phyloP scores from a whole-genome alignment of 2,888 invertebrate species.

The Caenorhabditis drosophilae region DNA sequence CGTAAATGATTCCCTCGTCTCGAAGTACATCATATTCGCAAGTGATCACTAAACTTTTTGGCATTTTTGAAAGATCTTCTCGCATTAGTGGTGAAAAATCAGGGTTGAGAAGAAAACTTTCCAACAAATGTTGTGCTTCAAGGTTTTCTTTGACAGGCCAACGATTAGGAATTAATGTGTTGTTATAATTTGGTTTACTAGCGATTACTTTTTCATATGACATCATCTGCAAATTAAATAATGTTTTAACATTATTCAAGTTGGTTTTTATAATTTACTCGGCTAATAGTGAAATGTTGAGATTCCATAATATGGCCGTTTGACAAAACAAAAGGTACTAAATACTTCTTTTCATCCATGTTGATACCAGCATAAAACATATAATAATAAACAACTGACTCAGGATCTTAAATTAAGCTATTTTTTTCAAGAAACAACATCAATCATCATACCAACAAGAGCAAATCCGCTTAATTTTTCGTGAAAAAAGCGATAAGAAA shows the following conservation, averaged over 20 bases:
- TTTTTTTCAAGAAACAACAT: neutral
- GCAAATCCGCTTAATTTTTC: conserved; percentile 47
- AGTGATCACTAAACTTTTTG: conserved; percentile 69
- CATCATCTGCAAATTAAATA: conserved; percentile 4
- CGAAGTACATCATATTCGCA: conserved; percentile 70
- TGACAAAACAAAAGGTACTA: conserved; percentile 33
- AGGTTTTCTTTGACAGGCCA: conserved; percentile 6
- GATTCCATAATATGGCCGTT: conserved; percentile 45
- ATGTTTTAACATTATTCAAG: neutral
- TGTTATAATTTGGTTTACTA: conserved; percentile 17
- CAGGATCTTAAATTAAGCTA: conserved; percentile 39
- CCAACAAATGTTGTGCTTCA: conserved; percentile 38
- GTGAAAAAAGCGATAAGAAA: conserved; percentile 58
- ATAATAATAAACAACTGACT: conserved; percentile 52
- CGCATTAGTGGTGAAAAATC: conserved; percentile 70
- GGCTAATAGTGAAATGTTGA: neutral
- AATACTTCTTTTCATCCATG: conserved; percentile 25
- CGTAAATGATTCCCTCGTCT: conserved; percentile 70
- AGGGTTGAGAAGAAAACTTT: conserved; percentile 56
- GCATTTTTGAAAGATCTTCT: conserved; percentile 55
- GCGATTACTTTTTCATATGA: conserved; percentile 8
- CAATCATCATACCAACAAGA: conserved; percentile 44
- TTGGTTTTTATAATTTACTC: neutral
- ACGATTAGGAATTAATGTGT: conserved; percentile 13
- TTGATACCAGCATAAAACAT: conserved; percentile 57